These are phyloP conservation scores for Calameuta idolon DNA, from an alignment of 2,888 invertebrate genomes.

Conservation along the genomic window DNA sequence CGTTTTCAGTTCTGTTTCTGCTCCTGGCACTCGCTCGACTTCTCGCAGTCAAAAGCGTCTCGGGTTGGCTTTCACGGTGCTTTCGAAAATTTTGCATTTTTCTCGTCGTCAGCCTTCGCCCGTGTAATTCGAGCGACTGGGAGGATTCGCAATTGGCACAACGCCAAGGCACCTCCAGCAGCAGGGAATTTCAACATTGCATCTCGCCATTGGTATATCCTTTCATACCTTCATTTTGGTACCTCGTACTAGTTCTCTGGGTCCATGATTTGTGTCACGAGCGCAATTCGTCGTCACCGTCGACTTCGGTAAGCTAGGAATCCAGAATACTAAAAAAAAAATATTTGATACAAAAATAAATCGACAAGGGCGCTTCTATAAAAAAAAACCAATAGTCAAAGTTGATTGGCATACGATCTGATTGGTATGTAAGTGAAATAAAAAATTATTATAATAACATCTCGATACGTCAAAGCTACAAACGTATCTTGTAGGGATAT, in stretches of 20 bases:
- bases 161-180: not conserved
- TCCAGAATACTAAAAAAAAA: not conserved
- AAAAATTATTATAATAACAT: not conserved
- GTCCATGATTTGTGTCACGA: not conserved
- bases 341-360: too few relatives aligned
- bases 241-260: not conserved
- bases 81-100: not conserved
- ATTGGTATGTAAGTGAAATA: not conserved
- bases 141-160: not conserved
- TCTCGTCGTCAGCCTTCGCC: not conserved
- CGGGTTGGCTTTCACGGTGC: not conserved
- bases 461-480: constrained; percentile 4
- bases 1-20: not conserved
- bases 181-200: not conserved
- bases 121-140: not conserved
- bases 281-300: not conserved
- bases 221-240: not conserved
- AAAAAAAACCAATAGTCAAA: not conserved
- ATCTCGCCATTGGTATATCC: not conserved
- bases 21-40: not conserved
- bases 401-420: not conserved
- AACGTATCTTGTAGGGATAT: constrained; percentile 20
- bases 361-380: not conserved
- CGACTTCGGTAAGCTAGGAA: not conserved
- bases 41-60: not conserved